Evolutionary conservation across 37 sponge, comb jelly and placozoan species (phyloP).

Genomic region (Mnemiopsis leidyi): DNA sequence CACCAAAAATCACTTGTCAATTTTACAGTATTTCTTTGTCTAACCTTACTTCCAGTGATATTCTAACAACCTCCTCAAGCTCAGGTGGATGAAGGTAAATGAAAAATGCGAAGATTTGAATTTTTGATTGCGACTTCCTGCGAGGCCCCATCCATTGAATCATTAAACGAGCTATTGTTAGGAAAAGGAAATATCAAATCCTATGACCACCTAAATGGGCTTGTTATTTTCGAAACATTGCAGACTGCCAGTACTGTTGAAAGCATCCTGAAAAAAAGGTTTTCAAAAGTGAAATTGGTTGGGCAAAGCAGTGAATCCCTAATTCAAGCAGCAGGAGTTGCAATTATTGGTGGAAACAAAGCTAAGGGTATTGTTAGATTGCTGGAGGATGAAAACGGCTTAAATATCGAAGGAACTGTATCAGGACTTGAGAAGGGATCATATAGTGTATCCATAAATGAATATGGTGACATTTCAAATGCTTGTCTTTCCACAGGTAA

Average conservation of each 20-base stretch:
- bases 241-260: background rate
- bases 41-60: no score
- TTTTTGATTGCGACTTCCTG: background rate
- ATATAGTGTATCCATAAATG: background rate
- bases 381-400: background rate
- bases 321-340: background rate
- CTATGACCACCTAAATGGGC: background rate
- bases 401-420: slow-evolving; percentile 7
- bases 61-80: no score
- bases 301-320: background rate
- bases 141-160: background rate
- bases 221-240: background rate
- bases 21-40: no score
- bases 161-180: background rate
- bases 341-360: slow-evolving; percentile 32
- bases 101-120: background rate
- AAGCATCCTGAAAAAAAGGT: background rate
- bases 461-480: slow-evolving; percentile 59
- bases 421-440: background rate
- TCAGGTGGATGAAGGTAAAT: no score
- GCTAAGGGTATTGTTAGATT: slow-evolving; percentile 12
- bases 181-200: background rate
- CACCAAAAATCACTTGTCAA: background rate
- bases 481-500: slow-evolving; percentile 24
- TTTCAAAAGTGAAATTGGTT: background rate